phyloP scores from a whole-genome alignment of 2,888 invertebrate genomes.

The Eupeodes luniger region DNA sequence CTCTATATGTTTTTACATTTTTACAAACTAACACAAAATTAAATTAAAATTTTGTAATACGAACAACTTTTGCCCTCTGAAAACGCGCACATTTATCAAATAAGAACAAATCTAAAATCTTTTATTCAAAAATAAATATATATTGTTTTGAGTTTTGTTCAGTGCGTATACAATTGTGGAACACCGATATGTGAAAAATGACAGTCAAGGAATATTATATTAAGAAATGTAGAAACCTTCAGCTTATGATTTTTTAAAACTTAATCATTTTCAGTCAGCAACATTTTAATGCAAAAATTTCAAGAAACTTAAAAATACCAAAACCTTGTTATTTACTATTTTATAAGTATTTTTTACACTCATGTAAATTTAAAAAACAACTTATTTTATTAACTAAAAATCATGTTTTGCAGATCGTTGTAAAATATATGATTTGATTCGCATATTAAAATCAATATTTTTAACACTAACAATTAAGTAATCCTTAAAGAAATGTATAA shows the following conservation, averaged over 20 bases:
- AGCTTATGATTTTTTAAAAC: not conserved
- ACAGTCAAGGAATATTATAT: not conserved
- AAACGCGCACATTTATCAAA: conserved; percentile 66
- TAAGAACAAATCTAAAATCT: conserved; percentile 1
- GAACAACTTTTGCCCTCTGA: conserved; percentile 14
- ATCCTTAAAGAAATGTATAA: no score
- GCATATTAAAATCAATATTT: no score
- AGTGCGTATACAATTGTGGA: not conserved
- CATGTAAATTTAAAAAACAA: no score
- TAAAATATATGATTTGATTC: no score
- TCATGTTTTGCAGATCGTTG: no score
- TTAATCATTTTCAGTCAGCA: no score
- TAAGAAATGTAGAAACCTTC: not conserved
- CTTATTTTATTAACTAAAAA: no score
- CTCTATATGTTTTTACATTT: not conserved
- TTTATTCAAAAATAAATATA: not conserved
- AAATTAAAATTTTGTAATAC: not conserved
- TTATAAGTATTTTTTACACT: no score
- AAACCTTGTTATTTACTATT: no score
- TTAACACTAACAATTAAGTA: no score
- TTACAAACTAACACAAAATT: not conserved
- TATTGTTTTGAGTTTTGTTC: not conserved
- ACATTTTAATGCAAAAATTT: no score
- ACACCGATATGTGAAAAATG: not conserved
- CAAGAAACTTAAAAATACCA: no score